Conservation (phyloP, 2,113 vertebrate species). For the Machaerirhynchus nigripectus region DNA sequence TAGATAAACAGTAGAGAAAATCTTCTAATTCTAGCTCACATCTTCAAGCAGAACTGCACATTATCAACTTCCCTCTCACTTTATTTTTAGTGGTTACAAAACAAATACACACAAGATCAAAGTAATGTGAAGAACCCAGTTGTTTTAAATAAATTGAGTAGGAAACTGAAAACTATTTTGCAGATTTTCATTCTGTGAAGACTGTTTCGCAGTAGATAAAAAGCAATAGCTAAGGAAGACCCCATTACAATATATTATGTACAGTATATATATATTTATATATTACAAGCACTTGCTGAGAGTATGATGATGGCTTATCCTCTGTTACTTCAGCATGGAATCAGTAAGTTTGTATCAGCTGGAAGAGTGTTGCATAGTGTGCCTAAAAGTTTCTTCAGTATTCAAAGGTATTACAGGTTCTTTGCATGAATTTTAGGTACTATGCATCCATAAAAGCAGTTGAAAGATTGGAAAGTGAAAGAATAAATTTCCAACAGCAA, state of each 20-base stretch:
- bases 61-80: not conserved
- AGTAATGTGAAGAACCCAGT: not conserved
- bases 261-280: not conserved
- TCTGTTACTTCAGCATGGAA: not conserved
- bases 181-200: not conserved
- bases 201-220: not conserved
- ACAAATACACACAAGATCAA: not conserved
- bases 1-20: not conserved
- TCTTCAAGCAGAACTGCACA: not conserved
- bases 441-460: not conserved
- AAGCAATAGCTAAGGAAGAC: not conserved
- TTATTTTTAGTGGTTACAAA: not conserved
- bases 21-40: not conserved
- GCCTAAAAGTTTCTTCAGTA: not conserved
- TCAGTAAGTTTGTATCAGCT: not conserved
- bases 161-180: not conserved
- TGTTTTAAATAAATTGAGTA: not conserved
- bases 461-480: not conserved
- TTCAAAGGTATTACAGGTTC: not conserved
- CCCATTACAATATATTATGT: not conserved
- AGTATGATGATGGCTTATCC: not conserved
- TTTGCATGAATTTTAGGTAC: not conserved
- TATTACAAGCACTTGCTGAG: not conserved
- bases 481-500: slow-evolving; percentile 3
- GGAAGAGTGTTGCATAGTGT: not conserved